Evolutionary conservation across 2,113 vertebrate genomes (phyloP), one percentile per base, ranked within the genome.

Genomic region (Prionailurus bengalensis): DNA sequence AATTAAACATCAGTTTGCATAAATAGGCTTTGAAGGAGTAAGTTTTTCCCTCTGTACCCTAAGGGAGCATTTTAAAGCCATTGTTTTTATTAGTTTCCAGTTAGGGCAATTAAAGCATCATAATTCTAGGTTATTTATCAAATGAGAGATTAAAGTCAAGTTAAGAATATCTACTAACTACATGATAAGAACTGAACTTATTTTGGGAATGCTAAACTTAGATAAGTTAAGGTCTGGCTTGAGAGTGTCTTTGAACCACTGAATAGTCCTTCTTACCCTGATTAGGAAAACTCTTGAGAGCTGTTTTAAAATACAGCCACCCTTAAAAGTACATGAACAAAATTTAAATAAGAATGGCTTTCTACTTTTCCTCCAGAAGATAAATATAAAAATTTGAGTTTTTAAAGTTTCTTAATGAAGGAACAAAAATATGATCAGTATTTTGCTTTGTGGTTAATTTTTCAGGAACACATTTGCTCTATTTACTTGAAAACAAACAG

Each of bases 321-420:
- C 7, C 82, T 73, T 85, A 63, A 80, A 96, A 89, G 7, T 55
- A 51, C 80, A 12, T 51, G 19, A 93, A 94, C 16, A 68, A 86
- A 94, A 81, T 65, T 85, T 85, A 83, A 91, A 85, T 80, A 6
- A 93, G 70, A 66, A 81, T 93, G 19, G 2, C 55, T 93, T 96
- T 11, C 29, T 95, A 39, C 90, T 81, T 95, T 89, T 89, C 83
- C 51, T 94, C 13, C 4, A 81, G 63, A 84, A 96, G 63, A 92
- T 53, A 70, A 91, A 89, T 80, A 27, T 81, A 76, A 39, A 58
- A 76, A 71, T 70, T 51, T 92, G 29, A 82, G 14, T 63, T 94
- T 97, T 70, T 78, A 29, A 92, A 79, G 36, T 81, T 96, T 94
- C 11, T 94, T 94, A 89, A 89, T 53, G 80, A 78, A 63, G 17